Evolutionary conservation across 2,113 vertebrate species (phyloP).

Genomic region (Pungitius pungitius): DNA sequence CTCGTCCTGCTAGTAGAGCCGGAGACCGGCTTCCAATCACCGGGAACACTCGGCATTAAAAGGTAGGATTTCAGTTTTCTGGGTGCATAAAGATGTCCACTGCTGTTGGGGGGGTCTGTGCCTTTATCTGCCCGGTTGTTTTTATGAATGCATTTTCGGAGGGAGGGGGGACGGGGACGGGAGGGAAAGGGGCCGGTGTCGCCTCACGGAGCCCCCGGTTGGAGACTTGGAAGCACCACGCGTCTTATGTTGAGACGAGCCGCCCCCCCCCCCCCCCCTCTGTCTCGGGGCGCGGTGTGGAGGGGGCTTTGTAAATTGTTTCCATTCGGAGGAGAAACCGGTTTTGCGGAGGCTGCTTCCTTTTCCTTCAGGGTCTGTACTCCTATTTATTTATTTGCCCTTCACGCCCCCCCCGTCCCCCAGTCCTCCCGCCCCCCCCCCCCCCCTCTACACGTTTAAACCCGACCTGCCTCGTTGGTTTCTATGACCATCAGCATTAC

Average conservation of each 20-base stretch:
- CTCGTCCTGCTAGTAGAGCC: slow-evolving; percentile 27
- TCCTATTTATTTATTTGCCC: not conserved
- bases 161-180: slow-evolving; percentile 6
- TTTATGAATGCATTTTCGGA: not conserved
- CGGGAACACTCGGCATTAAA: slow-evolving; percentile 34
- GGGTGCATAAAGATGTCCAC: slow-evolving; percentile 6
- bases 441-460: slow-evolving; percentile 9
- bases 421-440: not conserved
- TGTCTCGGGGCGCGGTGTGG: not conserved
- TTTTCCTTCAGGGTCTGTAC: not conserved
- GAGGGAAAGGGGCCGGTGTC: slow-evolving; percentile 12
- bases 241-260: slow-evolving; percentile 47
- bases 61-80: slow-evolving; percentile 60
- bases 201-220: slow-evolving; percentile 23
- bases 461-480: slow-evolving; percentile 32
- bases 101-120: slow-evolving; percentile 10
- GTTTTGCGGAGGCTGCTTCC: not conserved
- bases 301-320: not conserved
- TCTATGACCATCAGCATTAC: slow-evolving; percentile 43
- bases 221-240: slow-evolving; percentile 39
- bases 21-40: slow-evolving; percentile 21
- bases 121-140: slow-evolving; percentile 11
- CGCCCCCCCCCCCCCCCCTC: too few relatives aligned
- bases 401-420: slow-evolving; percentile 12
- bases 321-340: slow-evolving; percentile 1